Evolutionary conservation across 2,113 vertebrate species (phyloP), one percentile per base, ranked within the genome.

Genomic region (Coptodon rendalli): DNA sequence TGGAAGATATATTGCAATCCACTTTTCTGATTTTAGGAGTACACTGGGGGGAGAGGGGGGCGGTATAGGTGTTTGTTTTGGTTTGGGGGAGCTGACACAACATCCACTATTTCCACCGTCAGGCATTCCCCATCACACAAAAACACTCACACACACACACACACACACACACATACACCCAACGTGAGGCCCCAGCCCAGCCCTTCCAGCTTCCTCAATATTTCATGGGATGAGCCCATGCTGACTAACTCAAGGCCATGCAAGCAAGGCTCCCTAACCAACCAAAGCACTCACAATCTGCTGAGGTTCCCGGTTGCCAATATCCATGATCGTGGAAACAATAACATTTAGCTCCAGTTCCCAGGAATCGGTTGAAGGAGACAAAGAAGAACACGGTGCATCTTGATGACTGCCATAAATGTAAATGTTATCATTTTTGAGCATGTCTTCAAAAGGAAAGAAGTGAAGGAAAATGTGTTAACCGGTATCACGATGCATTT

Each of bases 211-310:
- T 86, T 95, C 91, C 91, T 96, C 94, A 96, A 95, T 95, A 95
- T 96, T 95, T 96, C 63, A 96, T 95, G 94, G 90, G 89, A 89
- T 92, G 89, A 87, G 93, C 90, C 95, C 91, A 87, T 82, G 93
- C 93, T 90, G 95, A 93, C 93, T 92, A 94, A 93, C 93, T 96
- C 94, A 95, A 96, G 95, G 95, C 95, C 94, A 88, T 87, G 87
- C 90, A 56, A 87, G 89, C 92, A 66, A 31, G 50, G 48, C 89
- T 94, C 94, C 88, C 89, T 57, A 83, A 87, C 89, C 89, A 43
- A 89, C 90, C 89, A 68, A 87, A 91, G 91, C 71, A 31, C 92
- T 89, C 59, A 38, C 85, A 76, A 88, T 92, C 94, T 90, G 45
- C 88, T 40, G 87, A 91, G 93, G 88, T 80, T 91, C 85, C 85